These are phyloP conservation scores for Pseudomyrmex dendroicus DNA, from an alignment of 1,140 invertebrate species.

Conservation along the genomic window DNA sequence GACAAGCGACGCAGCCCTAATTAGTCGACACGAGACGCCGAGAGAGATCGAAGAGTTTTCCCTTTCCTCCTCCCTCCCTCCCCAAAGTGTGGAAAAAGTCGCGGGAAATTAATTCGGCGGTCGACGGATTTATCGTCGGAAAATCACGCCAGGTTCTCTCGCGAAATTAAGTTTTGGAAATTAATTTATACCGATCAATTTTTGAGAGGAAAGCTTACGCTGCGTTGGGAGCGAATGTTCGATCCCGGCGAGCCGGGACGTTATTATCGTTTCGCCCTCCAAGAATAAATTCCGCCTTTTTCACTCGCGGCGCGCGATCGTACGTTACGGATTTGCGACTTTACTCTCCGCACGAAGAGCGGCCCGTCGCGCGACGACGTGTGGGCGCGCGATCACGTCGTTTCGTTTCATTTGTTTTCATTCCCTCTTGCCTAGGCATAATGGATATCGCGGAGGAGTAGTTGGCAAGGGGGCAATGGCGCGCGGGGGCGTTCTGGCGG, in stretches of 20 bases:
- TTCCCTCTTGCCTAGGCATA: conserved; percentile 41
- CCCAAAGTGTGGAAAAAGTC: not conserved
- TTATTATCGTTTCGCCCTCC: no score
- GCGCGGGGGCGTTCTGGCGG: conserved; percentile 51
- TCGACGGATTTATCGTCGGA: conserved; percentile 13
- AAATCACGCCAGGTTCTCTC: not conserved
- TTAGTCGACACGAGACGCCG: conserved; percentile 8
- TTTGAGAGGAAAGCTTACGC: not conserved
- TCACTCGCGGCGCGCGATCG: not conserved
- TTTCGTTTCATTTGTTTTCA: conserved; percentile 60
- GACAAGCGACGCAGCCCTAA: conserved; percentile 21
- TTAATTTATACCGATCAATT: conserved; percentile 14
- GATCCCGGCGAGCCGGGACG: not conserved
- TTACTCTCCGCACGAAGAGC: not conserved
- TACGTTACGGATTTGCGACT: conserved; percentile 34
- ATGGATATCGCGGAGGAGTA: conserved; percentile 49
- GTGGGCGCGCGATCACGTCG: conserved; percentile 45
- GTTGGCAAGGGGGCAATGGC: conserved; percentile 37
- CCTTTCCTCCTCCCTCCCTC: not conserved
- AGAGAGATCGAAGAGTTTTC: not conserved
- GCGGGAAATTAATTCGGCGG: conserved; percentile 16
- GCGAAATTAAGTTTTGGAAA: not conserved
- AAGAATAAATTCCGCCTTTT: conserved; percentile 15
- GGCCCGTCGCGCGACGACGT: conserved; percentile 17
- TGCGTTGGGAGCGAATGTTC: not conserved